Evolutionary conservation across 2,113 vertebrate species (phyloP).

Genomic region (Muscicapa adusta): DNA sequence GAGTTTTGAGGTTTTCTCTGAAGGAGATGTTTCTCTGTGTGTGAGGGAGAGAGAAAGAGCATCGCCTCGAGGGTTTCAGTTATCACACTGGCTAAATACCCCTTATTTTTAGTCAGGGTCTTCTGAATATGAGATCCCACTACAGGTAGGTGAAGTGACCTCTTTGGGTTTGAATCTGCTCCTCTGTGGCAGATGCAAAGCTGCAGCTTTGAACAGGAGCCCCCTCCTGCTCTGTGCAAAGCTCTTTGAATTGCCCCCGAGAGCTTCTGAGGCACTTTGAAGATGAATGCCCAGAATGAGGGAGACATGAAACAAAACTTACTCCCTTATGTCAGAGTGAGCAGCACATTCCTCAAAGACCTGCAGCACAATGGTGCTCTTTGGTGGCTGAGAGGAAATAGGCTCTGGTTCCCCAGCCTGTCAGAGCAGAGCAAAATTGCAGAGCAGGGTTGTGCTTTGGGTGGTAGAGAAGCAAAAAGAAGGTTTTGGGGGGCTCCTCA

Average conservation of each 20-base stretch:
- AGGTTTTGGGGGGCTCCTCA: neutral
- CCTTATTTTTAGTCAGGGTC: constrained; percentile 62
- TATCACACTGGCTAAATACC: constrained; percentile 6
- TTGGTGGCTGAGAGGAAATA: constrained; percentile 35
- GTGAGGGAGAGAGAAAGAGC: constrained; percentile 12
- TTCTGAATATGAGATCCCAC: constrained; percentile 51
- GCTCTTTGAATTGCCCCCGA: constrained; percentile 65
- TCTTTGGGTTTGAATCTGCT: constrained; percentile 55
- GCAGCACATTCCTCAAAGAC: constrained; percentile 39
- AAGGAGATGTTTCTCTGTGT: neutral
- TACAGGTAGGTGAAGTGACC: constrained; percentile 57
- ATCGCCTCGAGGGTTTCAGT: constrained; percentile 1
- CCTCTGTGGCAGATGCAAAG: constrained; percentile 23
- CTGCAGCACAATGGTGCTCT: constrained; percentile 15
- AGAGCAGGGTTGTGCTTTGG: neutral
- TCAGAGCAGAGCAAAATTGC: neutral
- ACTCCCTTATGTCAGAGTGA: constrained; percentile 43
- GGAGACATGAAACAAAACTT: constrained; percentile 47
- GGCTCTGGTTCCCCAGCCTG: neutral
- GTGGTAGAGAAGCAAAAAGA: neutral
- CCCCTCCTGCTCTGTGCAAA: constrained; percentile 55
- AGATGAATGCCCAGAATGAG: constrained; percentile 57
- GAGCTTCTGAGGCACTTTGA: constrained; percentile 57
- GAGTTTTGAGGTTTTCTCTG: neutral
- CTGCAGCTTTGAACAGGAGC: constrained; percentile 53